These are phyloP conservation scores for Drosophila seguyi DNA, from an alignment of 1,140 invertebrate genomes.

Conservation along the genomic window DNA sequence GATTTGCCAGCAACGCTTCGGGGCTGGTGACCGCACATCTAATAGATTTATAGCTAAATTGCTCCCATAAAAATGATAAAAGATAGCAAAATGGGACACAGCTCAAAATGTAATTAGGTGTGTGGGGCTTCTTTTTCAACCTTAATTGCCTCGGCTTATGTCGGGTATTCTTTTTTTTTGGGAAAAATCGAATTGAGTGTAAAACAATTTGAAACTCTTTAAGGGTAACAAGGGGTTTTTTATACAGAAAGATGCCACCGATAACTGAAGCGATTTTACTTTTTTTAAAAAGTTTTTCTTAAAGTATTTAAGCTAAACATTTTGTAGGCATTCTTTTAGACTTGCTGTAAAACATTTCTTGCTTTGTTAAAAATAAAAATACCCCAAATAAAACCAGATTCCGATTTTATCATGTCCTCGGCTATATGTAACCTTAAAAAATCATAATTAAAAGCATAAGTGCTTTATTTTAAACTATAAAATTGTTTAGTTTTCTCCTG, in stretches of 20 bases:
- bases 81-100: constrained; percentile 19
- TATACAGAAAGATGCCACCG: background rate
- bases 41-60: constrained; percentile 75
- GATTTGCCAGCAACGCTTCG: constrained; percentile 32
- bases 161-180: constrained; percentile 17
- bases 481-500: background rate
- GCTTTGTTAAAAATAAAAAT: background rate
- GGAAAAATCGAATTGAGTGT: background rate
- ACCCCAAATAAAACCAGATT: background rate
- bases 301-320: background rate
- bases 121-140: constrained; percentile 4
- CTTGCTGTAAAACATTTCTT: background rate
- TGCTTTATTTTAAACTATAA: background rate
- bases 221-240: no score
- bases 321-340: background rate
- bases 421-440: background rate
- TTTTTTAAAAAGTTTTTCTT: background rate
- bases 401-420: no score
- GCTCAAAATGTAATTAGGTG: constrained; percentile 61
- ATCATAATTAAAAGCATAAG: background rate
- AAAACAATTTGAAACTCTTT: background rate
- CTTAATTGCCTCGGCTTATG: constrained; percentile 23
- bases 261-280: background rate
- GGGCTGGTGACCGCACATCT: constrained; percentile 47
- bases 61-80: constrained; percentile 45